Conservation (phyloP, 2,797 vertebrate species). For the Crocodylus rhombifer region DNA sequence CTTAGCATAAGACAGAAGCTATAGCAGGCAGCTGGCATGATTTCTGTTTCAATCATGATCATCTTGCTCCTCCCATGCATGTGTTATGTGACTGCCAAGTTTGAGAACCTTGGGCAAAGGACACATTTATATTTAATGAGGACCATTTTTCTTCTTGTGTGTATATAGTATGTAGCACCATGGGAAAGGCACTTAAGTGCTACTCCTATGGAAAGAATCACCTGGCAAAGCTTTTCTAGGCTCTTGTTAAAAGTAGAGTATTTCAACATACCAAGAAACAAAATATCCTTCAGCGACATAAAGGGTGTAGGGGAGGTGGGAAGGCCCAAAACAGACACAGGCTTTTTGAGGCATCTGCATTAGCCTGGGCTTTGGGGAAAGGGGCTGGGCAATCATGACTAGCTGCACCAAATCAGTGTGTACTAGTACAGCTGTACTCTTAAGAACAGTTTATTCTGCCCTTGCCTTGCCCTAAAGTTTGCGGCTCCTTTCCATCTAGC, state of each 20-base stretch:
- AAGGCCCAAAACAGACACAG: not conserved
- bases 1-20: not conserved
- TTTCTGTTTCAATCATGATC: not conserved
- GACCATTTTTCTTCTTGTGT: not conserved
- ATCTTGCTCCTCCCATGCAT: not conserved
- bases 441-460: not conserved
- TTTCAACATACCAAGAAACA: not conserved
- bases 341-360: not conserved
- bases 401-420: not conserved
- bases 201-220: not conserved
- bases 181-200: not conserved
- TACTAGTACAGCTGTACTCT: not conserved
- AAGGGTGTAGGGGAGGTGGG: not conserved
- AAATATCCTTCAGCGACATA: not conserved
- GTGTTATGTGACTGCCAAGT: too few species aligned
- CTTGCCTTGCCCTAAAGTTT: not conserved
- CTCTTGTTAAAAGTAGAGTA: not conserved
- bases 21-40: conserved; percentile 8
- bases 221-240: not conserved
- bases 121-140: too few species aligned
- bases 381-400: not conserved
- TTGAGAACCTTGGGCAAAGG: not conserved
- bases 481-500: not conserved
- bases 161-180: not conserved
- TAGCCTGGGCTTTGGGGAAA: not conserved